A percentile compares a stretch with the other conserved stretches of the same genome.
Evolutionary conservation across 2,113 vertebrate species (phyloP).

Genomic region (Protobothrops flavoviridis): DNA sequence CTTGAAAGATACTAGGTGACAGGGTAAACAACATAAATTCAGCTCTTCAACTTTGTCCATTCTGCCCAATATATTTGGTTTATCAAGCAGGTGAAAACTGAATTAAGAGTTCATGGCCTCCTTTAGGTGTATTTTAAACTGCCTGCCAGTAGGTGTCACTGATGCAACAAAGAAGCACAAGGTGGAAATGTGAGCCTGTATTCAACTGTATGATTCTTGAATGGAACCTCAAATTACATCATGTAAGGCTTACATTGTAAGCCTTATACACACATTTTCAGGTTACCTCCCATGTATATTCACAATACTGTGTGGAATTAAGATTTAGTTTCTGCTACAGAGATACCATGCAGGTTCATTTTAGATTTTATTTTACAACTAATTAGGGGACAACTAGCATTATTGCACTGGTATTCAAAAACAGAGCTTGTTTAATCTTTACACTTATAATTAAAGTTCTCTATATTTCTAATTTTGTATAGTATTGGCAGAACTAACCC

Average conservation of each 20-base stretch:
- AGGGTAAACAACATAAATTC: not conserved
- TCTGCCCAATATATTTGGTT: not conserved
- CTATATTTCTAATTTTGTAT: not conserved
- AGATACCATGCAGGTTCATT: not conserved
- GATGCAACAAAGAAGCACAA: not conserved
- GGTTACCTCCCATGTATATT: not conserved
- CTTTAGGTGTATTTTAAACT: not conserved
- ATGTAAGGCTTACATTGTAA: not conserved
- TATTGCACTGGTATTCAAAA: not conserved
- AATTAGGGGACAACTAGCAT: not conserved
- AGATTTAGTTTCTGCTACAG: not conserved
- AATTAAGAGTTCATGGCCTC: not conserved
- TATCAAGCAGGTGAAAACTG: not conserved
- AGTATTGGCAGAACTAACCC: not conserved
- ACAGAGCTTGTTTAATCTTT: not conserved
- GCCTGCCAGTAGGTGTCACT: slow-evolving; percentile 21
- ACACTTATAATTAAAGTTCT: not conserved
- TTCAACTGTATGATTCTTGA: not conserved
- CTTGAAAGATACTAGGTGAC: not conserved
- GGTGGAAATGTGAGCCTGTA: not conserved
- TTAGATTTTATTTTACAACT: not conserved
- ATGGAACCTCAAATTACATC: not conserved
- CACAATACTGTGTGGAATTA: not conserved
- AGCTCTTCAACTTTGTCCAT: not conserved
- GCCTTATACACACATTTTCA: not conserved